Base-by-base conservation (phyloP, 2,888 invertebrate genomes). In the Oxytorus armatus region DNA sequence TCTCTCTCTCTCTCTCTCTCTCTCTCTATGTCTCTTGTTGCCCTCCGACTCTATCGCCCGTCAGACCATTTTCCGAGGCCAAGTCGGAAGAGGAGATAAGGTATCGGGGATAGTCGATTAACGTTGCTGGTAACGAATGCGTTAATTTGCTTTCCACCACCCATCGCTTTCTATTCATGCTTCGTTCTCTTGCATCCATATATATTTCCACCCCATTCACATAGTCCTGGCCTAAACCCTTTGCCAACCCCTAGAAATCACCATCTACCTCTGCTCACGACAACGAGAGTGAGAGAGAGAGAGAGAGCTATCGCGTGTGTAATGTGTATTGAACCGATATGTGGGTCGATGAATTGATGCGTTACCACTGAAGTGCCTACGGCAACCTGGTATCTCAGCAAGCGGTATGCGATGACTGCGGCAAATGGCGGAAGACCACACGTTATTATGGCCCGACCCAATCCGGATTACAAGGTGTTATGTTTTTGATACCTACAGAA, bases 61-160 rank as follows among this genome's bases (percentile, higher is more conserved):
- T 75, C 70, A 51, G 66, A 70, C 59, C 39, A 59, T 70, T 75
- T 75, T 66, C 70, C 59, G n/a, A n/a, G 59, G 59, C 18, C 39
- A 23, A 70, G 65, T 65, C 69, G 59, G 25, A 79, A 79, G 65
- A 57, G 25, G 65, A 79, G 79, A 79, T 79, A 79, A 79, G 65
- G 51, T 65, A 68, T 29, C 42, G 16, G n/a, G 44, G 51, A 66
- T 70, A 70, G 65, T 75, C 75, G 75, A 70, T 79, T 75, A 75
- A 65, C 79, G 79, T 63, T 70, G 18, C 44, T 42, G 47, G 75
- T 61, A 70, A 70, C 65, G 79, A 75, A 75, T 57, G 57, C 79
- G 79, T 79, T 75, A 66, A 75, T 70, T 70, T 51, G 25, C 65
- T 59, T 39, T 51, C 25, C 11, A 72, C 51, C 18, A 51, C 25